Evolutionary conservation across 2,888 invertebrate species (phyloP).

Genomic region (Torymus auratus): DNA sequence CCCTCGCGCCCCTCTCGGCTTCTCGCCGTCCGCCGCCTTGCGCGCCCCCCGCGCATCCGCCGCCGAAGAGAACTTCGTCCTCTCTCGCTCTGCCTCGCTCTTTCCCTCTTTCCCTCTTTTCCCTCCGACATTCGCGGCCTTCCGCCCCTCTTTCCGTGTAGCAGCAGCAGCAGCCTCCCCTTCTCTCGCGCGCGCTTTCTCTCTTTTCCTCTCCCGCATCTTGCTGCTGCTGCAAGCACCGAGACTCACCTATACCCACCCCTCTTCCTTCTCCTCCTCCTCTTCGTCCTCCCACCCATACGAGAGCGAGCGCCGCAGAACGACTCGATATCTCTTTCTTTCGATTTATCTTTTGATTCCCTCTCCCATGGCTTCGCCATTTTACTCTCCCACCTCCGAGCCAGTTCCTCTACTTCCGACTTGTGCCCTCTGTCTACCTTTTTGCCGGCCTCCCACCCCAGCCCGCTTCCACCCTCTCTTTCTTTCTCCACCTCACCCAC

Average conservation of each 20-base stretch:
- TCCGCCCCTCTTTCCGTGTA: slow-evolving; percentile 68
- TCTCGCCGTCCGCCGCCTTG: slow-evolving; percentile 59
- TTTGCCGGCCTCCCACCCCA: slow-evolving; percentile 57
- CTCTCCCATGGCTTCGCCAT: slow-evolving; percentile 56
- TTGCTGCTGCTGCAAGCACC: slow-evolving; percentile 47
- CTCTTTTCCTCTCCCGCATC: slow-evolving; percentile 62
- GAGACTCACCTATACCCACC: slow-evolving; percentile 59
- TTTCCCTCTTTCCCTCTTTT: slow-evolving; percentile 71
- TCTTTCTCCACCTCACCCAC: slow-evolving; percentile 24
- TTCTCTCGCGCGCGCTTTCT: slow-evolving; percentile 63
- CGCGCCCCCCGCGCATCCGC: slow-evolving; percentile 52
- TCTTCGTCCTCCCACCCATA: slow-evolving; percentile 19
- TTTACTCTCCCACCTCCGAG: slow-evolving; percentile 60
- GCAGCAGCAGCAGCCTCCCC: slow-evolving; percentile 68
- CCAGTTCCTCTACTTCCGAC: slow-evolving; percentile 40
- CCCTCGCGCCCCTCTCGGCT: slow-evolving; percentile 46
- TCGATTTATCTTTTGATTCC: slow-evolving; percentile 60
- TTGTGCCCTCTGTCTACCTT: slow-evolving; percentile 59
- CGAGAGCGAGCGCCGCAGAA: slow-evolving; percentile 38
- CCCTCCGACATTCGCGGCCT: slow-evolving; percentile 74
- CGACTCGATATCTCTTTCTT: slow-evolving; percentile 61
- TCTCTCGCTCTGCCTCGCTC: slow-evolving; percentile 34
- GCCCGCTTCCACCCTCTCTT: slow-evolving; percentile 54
- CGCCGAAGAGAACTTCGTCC: slow-evolving; percentile 59
- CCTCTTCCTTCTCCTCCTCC: slow-evolving; percentile 37